Conservation (phyloP, 2,797 vertebrate genomes). For the Lophotriccus pileatus region DNA sequence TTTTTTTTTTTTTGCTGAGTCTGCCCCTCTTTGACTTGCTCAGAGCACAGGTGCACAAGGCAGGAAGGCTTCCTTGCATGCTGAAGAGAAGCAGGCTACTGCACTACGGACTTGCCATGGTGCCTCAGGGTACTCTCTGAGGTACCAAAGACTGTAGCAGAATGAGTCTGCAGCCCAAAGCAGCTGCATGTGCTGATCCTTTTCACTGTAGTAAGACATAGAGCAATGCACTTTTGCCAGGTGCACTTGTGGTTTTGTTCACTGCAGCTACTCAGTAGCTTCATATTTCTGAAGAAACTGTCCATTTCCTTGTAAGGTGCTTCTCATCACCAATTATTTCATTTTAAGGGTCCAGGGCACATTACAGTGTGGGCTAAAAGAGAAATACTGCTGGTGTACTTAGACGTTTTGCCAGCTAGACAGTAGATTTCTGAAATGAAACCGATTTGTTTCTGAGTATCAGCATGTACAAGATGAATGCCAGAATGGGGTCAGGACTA, state of each 20-base stretch:
- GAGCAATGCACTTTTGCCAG: neutral
- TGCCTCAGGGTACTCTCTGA: neutral
- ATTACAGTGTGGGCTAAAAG: neutral
- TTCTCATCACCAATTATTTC: neutral
- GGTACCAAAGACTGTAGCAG: neutral
- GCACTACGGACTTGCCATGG: neutral
- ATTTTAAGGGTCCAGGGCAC: neutral
- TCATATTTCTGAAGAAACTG: neutral
- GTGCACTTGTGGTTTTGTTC: neutral
- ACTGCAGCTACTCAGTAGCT: neutral
- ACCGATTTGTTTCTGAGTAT: neutral
- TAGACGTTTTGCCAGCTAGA: neutral
- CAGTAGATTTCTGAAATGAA: neutral
- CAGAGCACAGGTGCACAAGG: conserved; percentile 28
- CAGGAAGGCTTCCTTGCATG: neutral
- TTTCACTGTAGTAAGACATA: neutral
- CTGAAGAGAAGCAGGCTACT: neutral
- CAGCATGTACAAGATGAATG: neutral
- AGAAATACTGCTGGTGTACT: neutral
- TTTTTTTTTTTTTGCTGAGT: neutral
- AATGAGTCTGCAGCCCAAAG: neutral
- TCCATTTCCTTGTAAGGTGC: neutral
- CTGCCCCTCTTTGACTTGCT: neutral
- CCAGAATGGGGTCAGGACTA: neutral
- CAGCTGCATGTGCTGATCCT: neutral